Conservation (phyloP, 2,888 invertebrate species). For the Dicycla oo region DNA sequence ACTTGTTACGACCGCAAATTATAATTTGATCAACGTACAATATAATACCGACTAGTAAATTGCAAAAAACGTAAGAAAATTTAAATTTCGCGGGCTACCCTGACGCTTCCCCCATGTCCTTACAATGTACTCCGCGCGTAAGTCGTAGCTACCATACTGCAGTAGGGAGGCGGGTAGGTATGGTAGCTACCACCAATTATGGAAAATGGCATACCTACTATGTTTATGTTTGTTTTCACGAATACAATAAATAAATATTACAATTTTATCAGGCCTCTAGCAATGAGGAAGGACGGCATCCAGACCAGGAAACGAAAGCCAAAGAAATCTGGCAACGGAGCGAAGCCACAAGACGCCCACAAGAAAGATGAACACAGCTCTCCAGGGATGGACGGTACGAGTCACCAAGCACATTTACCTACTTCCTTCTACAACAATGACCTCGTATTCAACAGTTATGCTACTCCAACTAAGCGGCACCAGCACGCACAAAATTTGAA, state of each 20-base stretch:
- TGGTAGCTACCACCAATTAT: neutral
- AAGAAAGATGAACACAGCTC: slow-evolving; percentile 87
- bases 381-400: slow-evolving; percentile 83
- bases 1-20: too few relatives aligned
- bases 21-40: too few relatives aligned
- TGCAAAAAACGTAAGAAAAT: too few relatives aligned
- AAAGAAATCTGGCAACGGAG: slow-evolving; percentile 92
- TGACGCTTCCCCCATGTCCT: too few relatives aligned
- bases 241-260: slow-evolving; percentile 1
- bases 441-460: too few relatives aligned
- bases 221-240: neutral
- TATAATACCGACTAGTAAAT: too few relatives aligned
- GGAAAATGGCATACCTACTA: neutral
- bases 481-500: neutral
- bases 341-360: slow-evolving; percentile 80
- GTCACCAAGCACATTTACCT: neutral
- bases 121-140: neutral
- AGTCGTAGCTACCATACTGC: neutral
- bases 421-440: neutral
- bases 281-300: slow-evolving; percentile 99
- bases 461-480: neutral
- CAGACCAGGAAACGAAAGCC: slow-evolving; percentile 99
- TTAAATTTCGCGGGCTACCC: too few relatives aligned
- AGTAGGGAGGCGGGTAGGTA: neutral
- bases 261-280: slow-evolving; percentile 92